Evolutionary conservation across 2,888 invertebrate genomes (phyloP).

Genomic region (Serripes groenlandicus): DNA sequence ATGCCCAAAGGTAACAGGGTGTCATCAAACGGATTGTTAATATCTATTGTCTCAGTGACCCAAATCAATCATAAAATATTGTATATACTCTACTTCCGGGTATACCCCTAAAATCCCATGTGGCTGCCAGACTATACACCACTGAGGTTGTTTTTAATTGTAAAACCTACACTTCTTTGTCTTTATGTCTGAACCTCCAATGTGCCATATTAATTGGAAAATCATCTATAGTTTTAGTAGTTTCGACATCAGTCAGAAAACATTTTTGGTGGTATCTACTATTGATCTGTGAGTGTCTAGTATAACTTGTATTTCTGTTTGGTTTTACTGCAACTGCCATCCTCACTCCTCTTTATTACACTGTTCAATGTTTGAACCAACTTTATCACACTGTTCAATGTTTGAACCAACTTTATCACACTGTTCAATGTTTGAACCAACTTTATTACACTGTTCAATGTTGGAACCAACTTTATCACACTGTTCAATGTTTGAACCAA

Average conservation of each 20-base stretch:
- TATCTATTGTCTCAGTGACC: no score
- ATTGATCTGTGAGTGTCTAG: conserved; percentile 41
- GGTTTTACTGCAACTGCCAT: conserved; percentile 14
- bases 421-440: neutral
- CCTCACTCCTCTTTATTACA: no score
- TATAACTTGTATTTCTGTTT: conserved; percentile 36
- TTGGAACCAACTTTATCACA: neutral
- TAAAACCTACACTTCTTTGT: conserved; percentile 20
- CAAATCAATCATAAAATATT: no score
- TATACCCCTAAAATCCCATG: no score
- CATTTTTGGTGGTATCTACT: conserved; percentile 51
- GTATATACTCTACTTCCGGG: no score
- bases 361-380: neutral
- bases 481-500: neutral
- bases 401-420: neutral
- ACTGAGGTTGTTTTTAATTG: no score
- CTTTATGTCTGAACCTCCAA: conserved; percentile 44
- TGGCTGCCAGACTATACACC: no score
- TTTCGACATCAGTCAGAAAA: conserved; percentile 53
- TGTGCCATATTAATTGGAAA: conserved; percentile 54
- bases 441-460: neutral
- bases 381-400: neutral
- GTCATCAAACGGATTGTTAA: no score
- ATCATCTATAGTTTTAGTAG: conserved; percentile 51
- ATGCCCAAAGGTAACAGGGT: no score